Evolutionary conservation across 2,888 invertebrate species (phyloP), one percentile per base, ranked within the genome.

Genomic region (Noctua fimbriata): DNA sequence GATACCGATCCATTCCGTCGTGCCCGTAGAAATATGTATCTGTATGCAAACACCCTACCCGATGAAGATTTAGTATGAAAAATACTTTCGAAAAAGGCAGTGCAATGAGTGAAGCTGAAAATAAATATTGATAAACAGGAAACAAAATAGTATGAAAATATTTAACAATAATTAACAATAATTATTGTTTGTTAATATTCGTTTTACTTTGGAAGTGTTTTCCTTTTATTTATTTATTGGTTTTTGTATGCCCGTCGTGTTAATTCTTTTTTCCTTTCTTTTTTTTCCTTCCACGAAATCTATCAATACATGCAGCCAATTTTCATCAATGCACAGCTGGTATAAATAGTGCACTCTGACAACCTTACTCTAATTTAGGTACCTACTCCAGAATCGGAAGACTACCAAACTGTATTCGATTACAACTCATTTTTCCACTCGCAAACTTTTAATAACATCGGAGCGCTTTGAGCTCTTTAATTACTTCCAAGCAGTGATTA

Each of bases 401-500:
- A 66, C 70, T 79, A 79, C 74, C 55, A 58, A 67, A 71, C 47
- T 47, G 28, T 76, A 78, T 78, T 76, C 73, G 16, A 76, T 79
- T 84, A 78, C 21, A 74, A 41, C 32, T 58, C 12, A 12, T 52
- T 76, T 81, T 76, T 71, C 52, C 72, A 58, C 32, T 80, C 24
- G 24, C 41, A 63, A 82, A 78, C 32, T 80, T 82, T 47, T 60
- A 28, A 70, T 77, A 82, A 44, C 76, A 75, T 65, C 41, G 36
- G 76, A 60, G 21, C 55, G 41, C 41, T 58, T 67, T 71, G 52
- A 76, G 24, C 55, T 80, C 65, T 74, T 75, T 78, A 80, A 87
- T 87, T 82, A 87, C 78, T 73, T n/a, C 36, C 52, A 63, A 79
- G 52, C 49, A 76, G 72, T 69, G 32, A 81, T 67, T 76, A 81